These are phyloP conservation scores for Operophtera brumata DNA, from an alignment of 2,888 invertebrate genomes.

Conservation along the genomic window DNA sequence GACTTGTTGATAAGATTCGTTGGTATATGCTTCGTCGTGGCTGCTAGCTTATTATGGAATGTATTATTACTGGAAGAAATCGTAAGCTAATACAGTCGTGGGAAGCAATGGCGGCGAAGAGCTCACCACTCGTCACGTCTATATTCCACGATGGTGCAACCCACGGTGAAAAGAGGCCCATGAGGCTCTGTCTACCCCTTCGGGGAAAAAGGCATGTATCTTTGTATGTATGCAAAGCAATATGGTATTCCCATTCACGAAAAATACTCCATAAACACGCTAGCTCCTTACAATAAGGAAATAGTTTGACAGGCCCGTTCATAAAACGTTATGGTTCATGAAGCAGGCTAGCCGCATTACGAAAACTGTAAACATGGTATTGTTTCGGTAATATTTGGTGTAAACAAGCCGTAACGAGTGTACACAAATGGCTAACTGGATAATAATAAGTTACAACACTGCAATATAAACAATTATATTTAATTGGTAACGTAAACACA, in stretches of 20 bases:
- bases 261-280: conserved; percentile 16
- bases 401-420: conserved; percentile 23
- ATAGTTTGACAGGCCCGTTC: conserved; percentile 24
- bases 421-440: conserved; percentile 23
- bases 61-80: too few relatives aligned
- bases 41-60: too few relatives aligned
- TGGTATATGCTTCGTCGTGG: too few relatives aligned
- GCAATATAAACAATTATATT: conserved; percentile 18
- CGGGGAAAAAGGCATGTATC: too few relatives aligned
- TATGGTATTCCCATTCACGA: background rate
- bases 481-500: conserved; percentile 2
- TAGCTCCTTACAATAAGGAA: conserved; percentile 16
- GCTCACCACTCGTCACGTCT: too few relatives aligned
- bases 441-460: conserved; percentile 17
- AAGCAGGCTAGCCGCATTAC: conserved; percentile 26
- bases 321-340: conserved; percentile 31
- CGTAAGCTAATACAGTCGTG: too few relatives aligned
- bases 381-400: conserved; percentile 27
- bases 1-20: too few relatives aligned
- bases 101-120: too few relatives aligned
- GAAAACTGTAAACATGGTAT: conserved; percentile 31
- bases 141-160: too few relatives aligned
- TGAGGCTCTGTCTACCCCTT: too few relatives aligned
- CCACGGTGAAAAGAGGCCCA: too few relatives aligned
- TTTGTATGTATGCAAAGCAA: background rate